Conservation (phyloP, 2,888 invertebrate species). For the Isoperla grammatica region DNA sequence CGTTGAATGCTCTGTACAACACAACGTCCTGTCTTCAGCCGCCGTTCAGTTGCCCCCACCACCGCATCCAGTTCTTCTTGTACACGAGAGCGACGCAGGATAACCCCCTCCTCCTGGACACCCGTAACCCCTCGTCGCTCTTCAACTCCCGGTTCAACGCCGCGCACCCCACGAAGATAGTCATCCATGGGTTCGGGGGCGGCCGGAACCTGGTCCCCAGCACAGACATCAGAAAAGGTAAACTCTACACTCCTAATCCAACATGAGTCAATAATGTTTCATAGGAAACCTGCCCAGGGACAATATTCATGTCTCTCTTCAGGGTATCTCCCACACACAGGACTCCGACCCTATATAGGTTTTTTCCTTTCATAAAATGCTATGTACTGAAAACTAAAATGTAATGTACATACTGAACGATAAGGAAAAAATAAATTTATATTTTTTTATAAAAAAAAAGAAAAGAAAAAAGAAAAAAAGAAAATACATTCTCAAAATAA, state of each 20-base stretch:
- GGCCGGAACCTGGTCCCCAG: conserved; percentile 76
- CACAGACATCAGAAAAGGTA: conserved; percentile 69
- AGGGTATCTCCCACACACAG: background rate
- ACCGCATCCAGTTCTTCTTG: conserved; percentile 72
- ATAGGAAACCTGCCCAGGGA: too few relatives aligned
- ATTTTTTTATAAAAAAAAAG: too few relatives aligned
- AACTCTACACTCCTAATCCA: too few relatives aligned
- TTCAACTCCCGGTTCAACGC: conserved; percentile 71
- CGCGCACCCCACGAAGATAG: conserved; percentile 73
- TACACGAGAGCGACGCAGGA: conserved; percentile 76
- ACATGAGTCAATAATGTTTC: background rate
- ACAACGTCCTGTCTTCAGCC: conserved; percentile 76
- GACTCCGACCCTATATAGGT: background rate
- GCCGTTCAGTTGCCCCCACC: conserved; percentile 76
- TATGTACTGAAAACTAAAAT: too few relatives aligned
- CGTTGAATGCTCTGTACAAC: conserved; percentile 62
- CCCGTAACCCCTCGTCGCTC: conserved; percentile 62
- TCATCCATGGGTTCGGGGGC: conserved; percentile 89
- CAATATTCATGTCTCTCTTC: too few relatives aligned
- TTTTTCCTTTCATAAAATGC: background rate
- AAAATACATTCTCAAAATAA: too few relatives aligned
- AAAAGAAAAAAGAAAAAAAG: too few relatives aligned
- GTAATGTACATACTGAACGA: too few relatives aligned
- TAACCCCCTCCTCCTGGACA: conserved; percentile 64
- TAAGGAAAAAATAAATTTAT: background rate